Evolutionary conservation across 1,140 invertebrate genomes (phyloP).

Genomic region (Pentalonia nigronervosa): DNA sequence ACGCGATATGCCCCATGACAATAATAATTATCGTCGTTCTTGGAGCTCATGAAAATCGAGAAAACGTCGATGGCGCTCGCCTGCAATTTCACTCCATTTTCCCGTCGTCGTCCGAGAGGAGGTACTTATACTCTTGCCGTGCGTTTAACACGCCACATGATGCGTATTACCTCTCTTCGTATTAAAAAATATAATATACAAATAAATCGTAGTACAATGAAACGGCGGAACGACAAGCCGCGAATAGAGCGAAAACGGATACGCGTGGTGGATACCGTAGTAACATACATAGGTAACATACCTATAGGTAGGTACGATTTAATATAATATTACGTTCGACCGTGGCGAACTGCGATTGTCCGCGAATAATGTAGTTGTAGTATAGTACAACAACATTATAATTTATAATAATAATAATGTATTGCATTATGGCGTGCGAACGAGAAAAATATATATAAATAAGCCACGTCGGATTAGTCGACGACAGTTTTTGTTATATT

Average conservation of each 20-base stretch:
- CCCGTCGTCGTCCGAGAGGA: not conserved
- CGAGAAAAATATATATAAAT: not conserved
- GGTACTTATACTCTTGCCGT: not conserved
- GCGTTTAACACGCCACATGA: not conserved
- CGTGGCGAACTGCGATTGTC: constrained; percentile 36
- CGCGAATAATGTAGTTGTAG: constrained; percentile 27
- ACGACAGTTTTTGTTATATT: not conserved
- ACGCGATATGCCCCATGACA: not conserved
- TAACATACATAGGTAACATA: not conserved
- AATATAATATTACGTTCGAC: not conserved
- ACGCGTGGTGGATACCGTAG: not conserved
- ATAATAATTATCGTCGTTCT: not conserved
- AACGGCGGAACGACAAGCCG: not conserved
- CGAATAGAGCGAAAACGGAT: not conserved
- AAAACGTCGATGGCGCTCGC: not conserved
- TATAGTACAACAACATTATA: constrained; percentile 1
- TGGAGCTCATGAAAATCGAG: not conserved
- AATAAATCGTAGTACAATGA: not conserved
- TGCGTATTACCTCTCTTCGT: not conserved
- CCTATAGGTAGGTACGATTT: too few species aligned
- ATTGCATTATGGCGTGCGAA: constrained; percentile 20
- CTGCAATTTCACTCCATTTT: constrained; percentile 41
- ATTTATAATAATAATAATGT: not conserved
- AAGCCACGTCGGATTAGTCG: not conserved
- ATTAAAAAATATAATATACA: not conserved